Evolutionary conservation across 2,113 vertebrate genomes (phyloP), one percentile per base, ranked within the genome.

Genomic region (Atherinomorus stipes): DNA sequence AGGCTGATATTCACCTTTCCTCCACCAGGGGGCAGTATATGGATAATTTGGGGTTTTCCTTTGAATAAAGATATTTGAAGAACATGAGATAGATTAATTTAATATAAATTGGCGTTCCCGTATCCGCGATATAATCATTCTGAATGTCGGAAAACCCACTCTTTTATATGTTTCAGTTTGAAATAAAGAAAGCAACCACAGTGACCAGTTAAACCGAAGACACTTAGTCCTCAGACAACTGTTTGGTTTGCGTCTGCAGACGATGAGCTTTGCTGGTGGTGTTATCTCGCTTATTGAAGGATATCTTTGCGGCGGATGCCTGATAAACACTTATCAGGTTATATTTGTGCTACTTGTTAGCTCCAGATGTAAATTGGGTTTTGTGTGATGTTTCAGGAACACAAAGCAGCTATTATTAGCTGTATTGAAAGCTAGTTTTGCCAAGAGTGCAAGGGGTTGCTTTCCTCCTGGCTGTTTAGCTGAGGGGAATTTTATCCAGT

Each of bases 31-130:
- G 80, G 80, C 64, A 26, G 2, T 26, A 7, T 64, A 45, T 15
- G 0, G 0, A 3, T 1, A 12, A 49, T 26, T 2, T 1, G 63
- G 34, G 34, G 34, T 4, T 80, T 88, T 81, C 45, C 38, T 64
- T 42, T 1, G 0, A n/a, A 21, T 77, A 80, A 89, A 91, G 83
- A 88, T 89, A 28, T 76, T 83, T 19, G 1, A 19, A 37, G 9
- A 22, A 6, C 0, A 53, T 12, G 22, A 38, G 74, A 85, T 81
- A 54, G 40, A 26, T 34, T 2, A 58, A 85, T 66, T 34, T 0
- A 0, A 1, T 4, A 6, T 1, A 56, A 31, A 18, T 34, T 11
- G 25, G 11, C 13, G 0, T 42, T 50, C 42, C 56, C 4, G 40
- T 4, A 71, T 1, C 0, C 1, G 44, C 13, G 8, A 19, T 19